Evolutionary conservation across 2,888 invertebrate genomes (phyloP), one percentile per base, ranked within the genome.

Genomic region (Deilephila elpenor): DNA sequence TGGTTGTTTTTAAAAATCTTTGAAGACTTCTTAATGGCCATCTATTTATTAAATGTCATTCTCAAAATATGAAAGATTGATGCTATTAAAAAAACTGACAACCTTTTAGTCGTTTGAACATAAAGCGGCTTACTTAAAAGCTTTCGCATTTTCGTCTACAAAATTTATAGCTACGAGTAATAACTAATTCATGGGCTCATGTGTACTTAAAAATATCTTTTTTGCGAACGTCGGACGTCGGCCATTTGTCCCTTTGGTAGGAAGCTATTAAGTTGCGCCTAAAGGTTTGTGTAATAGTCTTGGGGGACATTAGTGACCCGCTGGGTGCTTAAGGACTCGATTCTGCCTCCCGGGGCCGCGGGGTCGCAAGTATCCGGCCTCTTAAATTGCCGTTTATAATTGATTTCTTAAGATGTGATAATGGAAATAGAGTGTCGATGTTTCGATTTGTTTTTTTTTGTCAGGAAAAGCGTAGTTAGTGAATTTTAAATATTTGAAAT

Each of bases 201-300:
- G 73, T 71, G 20, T 70, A 61, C 71, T 44, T 67, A 67, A 71
- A 71, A 71, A 59, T 53, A 61, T 61, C 56, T 34, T 71, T 70
- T 70, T 53, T 34, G 32, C 34, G 71, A 73, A 73, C 71, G 25
- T 73, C 59, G 56, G 64, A 44, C 72, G 56, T 59, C 51, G 67
- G 72, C 73, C 81, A 80, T 81, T 82, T 82, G 84, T 86, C 86
- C 84, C 82, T 84, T 79, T 82, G 80, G 76, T 75, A 74, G 76
- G 83, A 82, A 79, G 83, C 90, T 89, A 92, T 93, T 93, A 90
- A 90, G 87, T 87, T 82, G 83, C 81, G 80, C 83, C 84, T 86
- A 84, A 89, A 89, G 88, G 88, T 88, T 88, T 86, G 84, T 87
- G 84, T 92, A 91, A 92, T 89, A 88, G 86, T 81, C 86, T 86